phyloP scores from a whole-genome alignment of 2,797 vertebrate genomes.

The Lepilemur septentrionalis region DNA sequence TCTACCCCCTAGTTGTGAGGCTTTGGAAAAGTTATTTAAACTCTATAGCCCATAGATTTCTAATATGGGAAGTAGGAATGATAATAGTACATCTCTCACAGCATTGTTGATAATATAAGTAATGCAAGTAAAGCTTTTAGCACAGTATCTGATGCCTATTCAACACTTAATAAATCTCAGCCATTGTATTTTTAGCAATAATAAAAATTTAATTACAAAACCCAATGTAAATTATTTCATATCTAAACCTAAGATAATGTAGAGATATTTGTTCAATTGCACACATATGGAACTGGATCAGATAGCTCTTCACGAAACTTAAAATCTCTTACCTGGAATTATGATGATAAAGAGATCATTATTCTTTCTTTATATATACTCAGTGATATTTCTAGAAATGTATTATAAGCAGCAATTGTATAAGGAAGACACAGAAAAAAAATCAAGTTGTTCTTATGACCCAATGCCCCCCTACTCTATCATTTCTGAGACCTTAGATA shows the following conservation, averaged over 20 bases:
- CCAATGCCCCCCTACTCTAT: not conserved
- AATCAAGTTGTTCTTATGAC: not conserved
- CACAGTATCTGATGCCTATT: not conserved
- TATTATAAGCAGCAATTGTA: not conserved
- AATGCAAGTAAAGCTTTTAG: not conserved
- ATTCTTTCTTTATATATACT: not conserved
- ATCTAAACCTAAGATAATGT: not conserved
- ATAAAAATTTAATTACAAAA: not conserved
- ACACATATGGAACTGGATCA: not conserved
- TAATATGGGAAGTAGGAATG: not conserved
- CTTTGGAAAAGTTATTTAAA: constrained; percentile 25
- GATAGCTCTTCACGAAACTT: not conserved
- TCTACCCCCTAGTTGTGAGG: not conserved
- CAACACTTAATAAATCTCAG: not conserved
- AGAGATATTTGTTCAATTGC: not conserved
- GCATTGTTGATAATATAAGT: not conserved
- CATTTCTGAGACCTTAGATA: constrained; percentile 1
- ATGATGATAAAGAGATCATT: not conserved
- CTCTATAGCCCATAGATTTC: not conserved
- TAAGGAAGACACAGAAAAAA: not conserved
- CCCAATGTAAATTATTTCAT: not conserved
- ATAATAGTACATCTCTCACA: not conserved
- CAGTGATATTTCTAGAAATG: constrained; percentile 31
- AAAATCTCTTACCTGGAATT: not conserved
- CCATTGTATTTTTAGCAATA: not conserved